Evolutionary conservation across 2,113 vertebrate genomes (phyloP), one percentile per base, ranked within the genome.

Genomic region (Cromileptes altivelis): DNA sequence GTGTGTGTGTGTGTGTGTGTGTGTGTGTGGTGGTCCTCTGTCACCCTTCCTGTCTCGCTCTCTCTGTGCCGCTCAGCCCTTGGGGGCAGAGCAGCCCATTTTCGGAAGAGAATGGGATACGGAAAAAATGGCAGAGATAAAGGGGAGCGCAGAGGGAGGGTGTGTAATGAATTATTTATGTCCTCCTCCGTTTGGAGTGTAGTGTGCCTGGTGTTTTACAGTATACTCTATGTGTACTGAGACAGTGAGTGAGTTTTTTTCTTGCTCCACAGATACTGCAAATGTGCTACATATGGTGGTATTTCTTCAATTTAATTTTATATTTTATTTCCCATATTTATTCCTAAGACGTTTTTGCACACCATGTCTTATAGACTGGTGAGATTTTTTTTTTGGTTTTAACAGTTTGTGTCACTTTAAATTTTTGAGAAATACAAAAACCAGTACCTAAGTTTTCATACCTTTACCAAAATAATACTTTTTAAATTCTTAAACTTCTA

Each of bases 101-200:
- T 90, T 89, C 7, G 18, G 77, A 74, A 75, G 81, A 83, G 80
- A 86, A 85, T 50, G 23, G 55, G 70, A 76, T 55, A n/a, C 0
- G 50, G 80, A 45, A 72, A 84, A 85, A 71, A 78, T n/a, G 33
- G 42, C 47, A 85, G 80, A 73, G 83, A 93, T 88, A 85, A 90
- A 81, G 64, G 55, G 56, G 63, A 77, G 81, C 53, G 13, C 17
- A 50, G 64, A 70, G 62, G 63, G 84, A 30, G 80, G 56, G 49
- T 21, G 80, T 68, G 63, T 40, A 17, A 75, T 90, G 67, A 86
- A 91, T 93, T 87, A 91, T 92, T 91, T 67, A 91, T 87, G 70
- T 70, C 37, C 18, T 80, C 15, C 68, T 75, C 30, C 1, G 76
- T 62, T 62, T 52, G 60, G 70, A 75, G 65, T 33, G 14, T 42